These are phyloP conservation scores for Lepidurus couesii DNA, from an alignment of 1,140 invertebrate genomes.

Conservation along the genomic window DNA sequence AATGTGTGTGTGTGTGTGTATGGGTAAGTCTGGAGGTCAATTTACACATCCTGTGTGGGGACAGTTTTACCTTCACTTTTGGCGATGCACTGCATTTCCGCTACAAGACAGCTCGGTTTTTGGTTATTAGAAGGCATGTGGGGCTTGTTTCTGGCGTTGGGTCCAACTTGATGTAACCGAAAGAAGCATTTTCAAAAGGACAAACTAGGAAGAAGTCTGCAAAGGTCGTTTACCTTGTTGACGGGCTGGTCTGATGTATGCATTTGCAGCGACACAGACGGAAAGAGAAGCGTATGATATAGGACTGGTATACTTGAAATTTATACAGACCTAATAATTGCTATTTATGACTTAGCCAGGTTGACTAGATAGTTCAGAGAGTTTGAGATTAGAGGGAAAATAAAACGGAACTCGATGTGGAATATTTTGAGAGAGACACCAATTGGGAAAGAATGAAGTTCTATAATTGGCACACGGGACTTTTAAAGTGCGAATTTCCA, in stretches of 20 bases:
- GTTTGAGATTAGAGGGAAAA: too few species aligned
- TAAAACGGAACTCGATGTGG: too few species aligned
- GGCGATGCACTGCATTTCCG: not conserved
- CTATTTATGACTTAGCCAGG: too few species aligned
- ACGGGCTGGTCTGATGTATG: not conserved
- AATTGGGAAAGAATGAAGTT: too few species aligned
- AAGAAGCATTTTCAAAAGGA: not conserved
- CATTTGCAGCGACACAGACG: not conserved
- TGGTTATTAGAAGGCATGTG: not conserved
- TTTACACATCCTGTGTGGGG: constrained; percentile 5
- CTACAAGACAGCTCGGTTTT: not conserved
- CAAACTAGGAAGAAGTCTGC: not conserved
- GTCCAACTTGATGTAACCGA: not conserved
- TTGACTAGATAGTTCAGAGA: too few species aligned
- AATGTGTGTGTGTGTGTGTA: not conserved
- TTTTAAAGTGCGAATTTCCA: too few species aligned
- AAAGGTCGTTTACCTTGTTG: constrained; percentile 5
- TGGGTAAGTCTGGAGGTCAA: not conserved
- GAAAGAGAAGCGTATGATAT: not conserved
- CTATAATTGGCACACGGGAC: too few species aligned
- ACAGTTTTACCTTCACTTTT: not conserved
- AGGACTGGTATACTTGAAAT: not conserved
- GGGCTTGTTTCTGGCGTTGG: not conserved
- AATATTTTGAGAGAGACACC: too few species aligned
- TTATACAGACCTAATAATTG: too few species aligned